Evolutionary conservation across 2,888 invertebrate genomes (phyloP), one percentile per base, ranked within the genome.

Genomic region (Scaptomyza parva): DNA sequence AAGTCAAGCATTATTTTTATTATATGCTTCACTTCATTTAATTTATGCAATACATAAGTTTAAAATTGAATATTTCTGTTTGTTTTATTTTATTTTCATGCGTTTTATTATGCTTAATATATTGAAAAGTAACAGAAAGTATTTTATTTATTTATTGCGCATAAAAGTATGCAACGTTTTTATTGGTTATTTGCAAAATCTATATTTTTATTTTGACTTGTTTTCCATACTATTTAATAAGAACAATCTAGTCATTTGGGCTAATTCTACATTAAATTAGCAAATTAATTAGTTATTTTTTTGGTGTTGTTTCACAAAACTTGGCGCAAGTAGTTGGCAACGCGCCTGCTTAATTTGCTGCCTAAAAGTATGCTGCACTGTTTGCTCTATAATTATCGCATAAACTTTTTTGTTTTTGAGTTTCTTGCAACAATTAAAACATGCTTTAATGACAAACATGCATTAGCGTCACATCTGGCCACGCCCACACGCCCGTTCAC

Each of bases 391-490:
- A 70, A 65, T 55, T 55, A 52, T 9, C n/a, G n/a, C n/a, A n/a
- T n/a, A n/a, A 58, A 48, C 18, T 37, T 65, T 62, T 33, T 61
- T 3, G n/a, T 35, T 35, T 7, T 14, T 14, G 3, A 14, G 18
- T 20, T 33, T 17, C 14, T 28, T 17, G 20, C n/a, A 52, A 33
- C 72, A 69, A 76, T 69, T 76, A 76, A 72, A 57, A 51, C 35
- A 43, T 18, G 20, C 43, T 52, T 73, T 86, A 86, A 86, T 85
- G 79, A 85, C 65, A 74, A 81, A 83, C 67, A 67, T 76, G 73
- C 86, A 86, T 86, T 86, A 86, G 67, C 57, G n/a, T 22, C 28
- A 9, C 35, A 7, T 7, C n/a, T 9, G 26, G 47, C 47, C 74
- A 76, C 77, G 68, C 70, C 73, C 62, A 51, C 24, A n/a, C n/a